phyloP scores from a whole-genome alignment of 1,140 invertebrate species.

The Phocides pigmalion region DNA sequence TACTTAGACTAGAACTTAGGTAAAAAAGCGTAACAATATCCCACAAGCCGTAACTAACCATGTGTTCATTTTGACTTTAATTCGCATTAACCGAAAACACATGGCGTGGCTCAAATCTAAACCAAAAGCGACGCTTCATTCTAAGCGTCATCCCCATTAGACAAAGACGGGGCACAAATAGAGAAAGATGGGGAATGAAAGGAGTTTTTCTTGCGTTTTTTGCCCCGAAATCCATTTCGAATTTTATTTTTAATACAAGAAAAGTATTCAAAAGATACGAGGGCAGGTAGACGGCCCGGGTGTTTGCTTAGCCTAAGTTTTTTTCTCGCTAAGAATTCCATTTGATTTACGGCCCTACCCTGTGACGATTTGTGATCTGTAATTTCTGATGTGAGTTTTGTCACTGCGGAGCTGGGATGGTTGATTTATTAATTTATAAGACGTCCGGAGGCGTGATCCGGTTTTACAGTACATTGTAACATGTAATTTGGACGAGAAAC shows the following conservation, averaged over 20 bases:
- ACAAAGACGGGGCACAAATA: constrained; percentile 36
- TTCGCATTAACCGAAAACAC: not conserved
- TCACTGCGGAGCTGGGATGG: constrained; percentile 59
- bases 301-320: constrained; percentile 78
- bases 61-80: constrained; percentile 12
- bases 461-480: constrained; percentile 65
- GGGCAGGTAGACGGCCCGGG: constrained; percentile 74
- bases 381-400: constrained; percentile 80
- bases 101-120: constrained; percentile 29
- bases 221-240: constrained; percentile 71
- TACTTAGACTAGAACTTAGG: constrained; percentile 1
- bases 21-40: constrained; percentile 17
- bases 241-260: constrained; percentile 82
- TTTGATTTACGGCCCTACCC: constrained; percentile 74
- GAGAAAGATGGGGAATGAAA: constrained; percentile 53
- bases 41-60: constrained; percentile 21
- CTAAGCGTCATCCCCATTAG: constrained; percentile 56
- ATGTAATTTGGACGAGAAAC: constrained; percentile 56
- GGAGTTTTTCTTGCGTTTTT: constrained; percentile 79
- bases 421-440: constrained; percentile 78
- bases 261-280: constrained; percentile 79
- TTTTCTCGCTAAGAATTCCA: constrained; percentile 71
- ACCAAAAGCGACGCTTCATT: constrained; percentile 58
- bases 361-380: constrained; percentile 80
- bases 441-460: constrained; percentile 58